phyloP scores from a whole-genome alignment of 2,113 vertebrate genomes.

The Hypomesus transpacificus region DNA sequence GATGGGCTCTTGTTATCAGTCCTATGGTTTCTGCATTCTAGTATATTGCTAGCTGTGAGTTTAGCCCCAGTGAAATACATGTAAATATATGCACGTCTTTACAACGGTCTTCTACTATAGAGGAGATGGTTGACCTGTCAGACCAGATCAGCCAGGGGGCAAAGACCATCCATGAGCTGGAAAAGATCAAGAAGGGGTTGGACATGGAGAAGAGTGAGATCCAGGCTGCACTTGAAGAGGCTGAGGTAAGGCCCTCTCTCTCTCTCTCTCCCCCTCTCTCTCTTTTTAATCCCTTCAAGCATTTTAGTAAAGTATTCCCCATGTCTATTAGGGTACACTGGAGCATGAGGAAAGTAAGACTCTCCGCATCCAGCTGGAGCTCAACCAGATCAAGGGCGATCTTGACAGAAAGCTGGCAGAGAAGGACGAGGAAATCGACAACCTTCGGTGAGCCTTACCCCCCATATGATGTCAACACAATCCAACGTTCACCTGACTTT shows the following conservation, averaged over 20 bases:
- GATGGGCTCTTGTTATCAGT: no score
- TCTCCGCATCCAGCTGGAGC: slow-evolving; percentile 86
- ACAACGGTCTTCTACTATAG: slow-evolving; percentile 56
- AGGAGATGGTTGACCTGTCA: slow-evolving; percentile 88
- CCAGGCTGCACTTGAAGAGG: slow-evolving; percentile 90
- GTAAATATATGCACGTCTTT: no score
- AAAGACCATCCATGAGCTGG: slow-evolving; percentile 90
- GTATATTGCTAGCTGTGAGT: not conserved
- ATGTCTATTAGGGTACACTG: slow-evolving; percentile 75
- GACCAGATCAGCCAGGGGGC: slow-evolving; percentile 85
- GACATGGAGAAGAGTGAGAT: slow-evolving; percentile 88
- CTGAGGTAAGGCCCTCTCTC: slow-evolving; percentile 74
- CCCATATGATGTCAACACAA: not conserved
- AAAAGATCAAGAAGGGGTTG: slow-evolving; percentile 88
- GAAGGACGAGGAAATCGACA: slow-evolving; percentile 90
- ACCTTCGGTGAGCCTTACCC: slow-evolving; percentile 74
- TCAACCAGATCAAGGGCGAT: slow-evolving; percentile 88
- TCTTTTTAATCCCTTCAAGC: not conserved
- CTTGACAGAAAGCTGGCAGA: slow-evolving; percentile 88
- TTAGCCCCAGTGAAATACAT: not conserved
- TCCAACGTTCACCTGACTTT: no score
- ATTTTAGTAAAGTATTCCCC: no score
- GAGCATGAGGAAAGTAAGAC: slow-evolving; percentile 94
- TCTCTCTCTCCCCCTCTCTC: slow-evolving; percentile 3
- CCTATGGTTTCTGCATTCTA: not conserved